A percentile compares a stretch with the other conserved stretches of the same genome.
Evolutionary conservation across 2,113 vertebrate genomes (phyloP).

Genomic region (Prunella himalayana): DNA sequence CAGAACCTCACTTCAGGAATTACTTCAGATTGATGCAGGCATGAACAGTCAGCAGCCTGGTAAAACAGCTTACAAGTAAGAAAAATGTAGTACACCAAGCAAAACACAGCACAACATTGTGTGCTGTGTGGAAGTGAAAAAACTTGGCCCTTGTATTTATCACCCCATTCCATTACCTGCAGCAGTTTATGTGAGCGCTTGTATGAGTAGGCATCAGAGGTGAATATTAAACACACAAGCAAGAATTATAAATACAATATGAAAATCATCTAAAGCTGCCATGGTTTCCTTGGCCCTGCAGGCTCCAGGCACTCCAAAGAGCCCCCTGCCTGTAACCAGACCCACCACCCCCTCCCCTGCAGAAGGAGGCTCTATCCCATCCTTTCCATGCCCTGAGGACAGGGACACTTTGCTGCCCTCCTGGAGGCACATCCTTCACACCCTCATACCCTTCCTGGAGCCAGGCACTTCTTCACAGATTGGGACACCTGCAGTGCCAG

Average conservation of each 20-base stretch:
- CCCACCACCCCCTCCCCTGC: rapidly evolving
- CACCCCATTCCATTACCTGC: neutral
- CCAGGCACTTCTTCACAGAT: neutral
- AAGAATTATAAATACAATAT: neutral
- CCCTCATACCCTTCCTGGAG: rapidly evolving
- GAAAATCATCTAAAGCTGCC: neutral
- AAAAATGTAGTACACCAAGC: neutral
- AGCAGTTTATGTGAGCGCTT: rapidly evolving
- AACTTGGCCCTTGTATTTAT: neutral
- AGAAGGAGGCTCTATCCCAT: rapidly evolving
- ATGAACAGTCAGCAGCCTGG: neutral
- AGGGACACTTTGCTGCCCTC: rapidly evolving
- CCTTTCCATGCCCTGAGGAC: rapidly evolving
- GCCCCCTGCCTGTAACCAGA: rapidly evolving
- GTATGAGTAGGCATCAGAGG: neutral
- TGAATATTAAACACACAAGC: neutral
- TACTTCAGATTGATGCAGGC: neutral
- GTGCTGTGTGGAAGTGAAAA: neutral
- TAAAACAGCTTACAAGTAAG: neutral
- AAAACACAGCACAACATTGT: neutral
- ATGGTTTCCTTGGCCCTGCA: rapidly evolving
- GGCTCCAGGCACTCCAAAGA: rapidly evolving
- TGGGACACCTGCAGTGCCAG: rapidly evolving
- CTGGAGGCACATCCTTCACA: rapidly evolving
- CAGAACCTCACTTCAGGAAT: neutral